Evolutionary conservation across 2,797 vertebrate genomes (phyloP), one percentile per base, ranked within the genome.

Genomic region (Pelobates cultripes): DNA sequence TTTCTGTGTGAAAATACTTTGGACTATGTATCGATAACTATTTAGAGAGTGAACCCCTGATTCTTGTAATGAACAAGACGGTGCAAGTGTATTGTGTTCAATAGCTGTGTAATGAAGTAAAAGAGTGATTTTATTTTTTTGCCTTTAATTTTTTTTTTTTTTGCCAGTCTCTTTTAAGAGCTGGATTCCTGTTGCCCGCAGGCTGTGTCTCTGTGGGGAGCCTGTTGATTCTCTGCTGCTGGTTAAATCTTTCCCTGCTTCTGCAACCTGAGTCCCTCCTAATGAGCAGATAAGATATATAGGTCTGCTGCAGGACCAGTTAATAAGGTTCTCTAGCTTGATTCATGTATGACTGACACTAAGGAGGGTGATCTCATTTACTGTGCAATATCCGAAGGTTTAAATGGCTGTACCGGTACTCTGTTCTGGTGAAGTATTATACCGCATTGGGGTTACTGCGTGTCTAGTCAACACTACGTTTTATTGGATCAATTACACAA

Each of bases 271-370:
- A 60, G 28, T 7, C 44, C 13, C 60, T 76, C 64, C 44, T 76
- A 76, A 76, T 76, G 75, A 76, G 75, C 75, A 76, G 63, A 76
- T 44, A 67, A 76, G 63, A 68, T 76, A 28, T 28, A 67, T 76
- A 76, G 64, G 45, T 12, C 75, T 67, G 55, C 63, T 51, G 61
- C 63, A 76, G 75, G 63, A 68, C 28, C 63, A 41, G 66, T 43
- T 67, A 76, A 76, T 44, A 76, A 76, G 75, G 43, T 42, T 44
- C 43, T 64, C 61, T 5, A 17, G 60, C 43, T 67, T 76, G 74
- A 67, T 76, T 76, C 74, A 76, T 76, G 44, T 51, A 42, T 76
- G 44, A 64, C 63, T 76, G 75, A 53, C 63, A 76, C 63, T 67
- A 53, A 75, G 44, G 61, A 76, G 28, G 73, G 44, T 51, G 63